Evolutionary conservation across 2,797 vertebrate species (phyloP).

Genomic region (Vespertilio murinus): DNA sequence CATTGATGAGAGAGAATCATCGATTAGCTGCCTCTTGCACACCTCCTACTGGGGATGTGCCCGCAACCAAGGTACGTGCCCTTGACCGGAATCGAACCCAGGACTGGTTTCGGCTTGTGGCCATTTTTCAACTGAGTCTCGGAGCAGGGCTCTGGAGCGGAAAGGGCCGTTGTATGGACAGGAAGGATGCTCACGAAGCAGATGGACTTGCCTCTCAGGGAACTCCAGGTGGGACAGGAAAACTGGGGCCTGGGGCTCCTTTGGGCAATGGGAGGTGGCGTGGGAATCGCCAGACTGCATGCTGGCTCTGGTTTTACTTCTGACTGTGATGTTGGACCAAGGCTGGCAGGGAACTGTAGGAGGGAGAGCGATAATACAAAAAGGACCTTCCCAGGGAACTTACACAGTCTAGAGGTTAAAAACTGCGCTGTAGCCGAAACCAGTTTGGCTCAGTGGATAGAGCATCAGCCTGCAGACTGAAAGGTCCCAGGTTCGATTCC

Average conservation of each 20-base stretch:
- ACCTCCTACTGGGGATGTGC: no score
- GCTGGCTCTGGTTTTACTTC: not conserved
- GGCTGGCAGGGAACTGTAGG: not conserved
- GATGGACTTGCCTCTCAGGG: not conserved
- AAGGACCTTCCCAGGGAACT: not conserved
- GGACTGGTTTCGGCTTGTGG: not conserved
- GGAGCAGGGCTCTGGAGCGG: not conserved
- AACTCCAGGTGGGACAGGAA: not conserved
- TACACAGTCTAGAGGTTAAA: not conserved
- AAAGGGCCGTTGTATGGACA: not conserved
- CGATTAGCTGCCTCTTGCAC: no score
- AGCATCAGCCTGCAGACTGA: no score
- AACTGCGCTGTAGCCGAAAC: not conserved
- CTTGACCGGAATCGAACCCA: no score
- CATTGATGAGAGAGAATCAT: no score
- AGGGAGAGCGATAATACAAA: not conserved
- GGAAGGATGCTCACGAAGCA: not conserved
- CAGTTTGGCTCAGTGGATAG: no score
- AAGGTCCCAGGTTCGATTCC: no score
- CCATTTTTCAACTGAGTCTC: not conserved
- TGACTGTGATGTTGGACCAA: not conserved
- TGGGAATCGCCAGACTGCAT: not conserved
- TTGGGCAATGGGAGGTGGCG: not conserved
- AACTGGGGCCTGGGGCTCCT: not conserved
- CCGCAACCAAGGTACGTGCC: no score